Evolutionary conservation across 2,797 vertebrate species (phyloP).

Genomic region (Tolypeutes matacus): DNA sequence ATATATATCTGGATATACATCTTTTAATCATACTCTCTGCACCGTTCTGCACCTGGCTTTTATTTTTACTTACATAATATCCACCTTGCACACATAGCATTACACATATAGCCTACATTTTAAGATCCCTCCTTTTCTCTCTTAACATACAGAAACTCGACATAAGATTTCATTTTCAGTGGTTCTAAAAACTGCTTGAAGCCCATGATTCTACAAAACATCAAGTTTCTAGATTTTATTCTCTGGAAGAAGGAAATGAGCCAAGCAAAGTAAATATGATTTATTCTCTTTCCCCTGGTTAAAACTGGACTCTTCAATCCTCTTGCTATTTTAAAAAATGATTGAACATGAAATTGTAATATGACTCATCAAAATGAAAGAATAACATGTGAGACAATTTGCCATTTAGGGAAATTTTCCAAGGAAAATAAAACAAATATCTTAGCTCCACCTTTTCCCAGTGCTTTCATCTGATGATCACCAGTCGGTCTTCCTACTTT

Average conservation of each 20-base stretch:
- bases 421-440: neutral
- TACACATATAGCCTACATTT: neutral
- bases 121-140: neutral
- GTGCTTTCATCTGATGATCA: neutral
- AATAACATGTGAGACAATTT: neutral
- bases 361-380: neutral
- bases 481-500: neutral
- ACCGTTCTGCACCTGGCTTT: neutral
- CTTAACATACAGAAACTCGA: neutral
- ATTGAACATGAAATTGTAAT: neutral
- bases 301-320: neutral
- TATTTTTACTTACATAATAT: neutral
- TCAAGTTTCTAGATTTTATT: neutral
- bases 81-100: neutral
- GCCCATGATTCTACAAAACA: neutral
- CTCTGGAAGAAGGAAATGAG: neutral
- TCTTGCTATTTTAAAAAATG: neutral
- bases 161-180: neutral
- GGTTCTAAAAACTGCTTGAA: constrained; percentile 31
- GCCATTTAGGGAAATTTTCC: neutral
- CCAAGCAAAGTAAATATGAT: neutral
- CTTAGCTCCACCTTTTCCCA: neutral
- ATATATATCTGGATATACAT: neutral
- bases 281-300: neutral
- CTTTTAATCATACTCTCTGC: neutral